These are phyloP conservation scores for Apotomis betuletana DNA, from an alignment of 2,888 invertebrate species.

Conservation along the genomic window DNA sequence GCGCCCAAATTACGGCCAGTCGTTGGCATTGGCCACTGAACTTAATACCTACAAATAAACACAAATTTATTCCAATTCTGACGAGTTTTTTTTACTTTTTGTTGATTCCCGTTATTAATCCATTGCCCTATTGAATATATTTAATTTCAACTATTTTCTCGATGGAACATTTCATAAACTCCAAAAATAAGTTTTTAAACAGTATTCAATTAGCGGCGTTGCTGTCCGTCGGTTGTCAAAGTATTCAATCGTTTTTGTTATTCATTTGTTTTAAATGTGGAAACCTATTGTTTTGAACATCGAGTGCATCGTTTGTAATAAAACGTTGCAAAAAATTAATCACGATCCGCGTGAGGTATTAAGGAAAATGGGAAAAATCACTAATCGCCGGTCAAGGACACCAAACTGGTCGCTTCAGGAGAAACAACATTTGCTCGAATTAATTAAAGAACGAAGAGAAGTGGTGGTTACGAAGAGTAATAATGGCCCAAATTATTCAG, in stretches of 20 bases:
- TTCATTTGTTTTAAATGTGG: conserved; percentile 80
- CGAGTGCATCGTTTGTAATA: conserved; percentile 81
- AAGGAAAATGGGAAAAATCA: conserved; percentile 72
- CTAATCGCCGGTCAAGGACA: conserved; percentile 68
- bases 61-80: neutral
- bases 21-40: neutral
- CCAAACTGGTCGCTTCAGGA: conserved; percentile 79
- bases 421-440: conserved; percentile 75
- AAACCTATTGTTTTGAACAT: conserved; percentile 77
- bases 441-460: conserved; percentile 74
- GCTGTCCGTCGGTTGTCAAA: conserved; percentile 62
- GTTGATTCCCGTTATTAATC: neutral
- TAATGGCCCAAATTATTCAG: conserved; percentile 74
- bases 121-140: conserved; percentile 50
- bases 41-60: neutral
- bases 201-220: conserved; percentile 51
- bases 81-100: neutral
- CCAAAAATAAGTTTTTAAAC: conserved; percentile 56
- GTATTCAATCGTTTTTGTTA: conserved; percentile 47
- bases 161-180: conserved; percentile 46
- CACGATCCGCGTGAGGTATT: conserved; percentile 62
- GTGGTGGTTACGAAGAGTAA: conserved; percentile 72
- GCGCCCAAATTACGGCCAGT: conserved; percentile 18
- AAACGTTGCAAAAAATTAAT: conserved; percentile 79
- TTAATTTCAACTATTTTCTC: conserved; percentile 48